A percentile compares a stretch with the other conserved stretches of the same genome.
phyloP scores from a whole-genome alignment of 2,113 vertebrate species.

The Salvelinus sp. region DNA sequence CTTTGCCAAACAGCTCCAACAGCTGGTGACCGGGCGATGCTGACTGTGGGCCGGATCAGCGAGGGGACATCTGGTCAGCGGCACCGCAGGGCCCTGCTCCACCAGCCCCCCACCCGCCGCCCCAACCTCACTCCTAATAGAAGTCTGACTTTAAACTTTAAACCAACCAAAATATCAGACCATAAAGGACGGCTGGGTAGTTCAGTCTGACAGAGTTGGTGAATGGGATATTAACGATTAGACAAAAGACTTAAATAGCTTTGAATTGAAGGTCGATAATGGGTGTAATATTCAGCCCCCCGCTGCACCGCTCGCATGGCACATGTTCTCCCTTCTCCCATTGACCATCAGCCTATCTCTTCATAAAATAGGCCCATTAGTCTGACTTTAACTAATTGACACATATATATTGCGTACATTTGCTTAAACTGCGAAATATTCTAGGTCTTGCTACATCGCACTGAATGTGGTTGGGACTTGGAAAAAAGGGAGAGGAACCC shows the following conservation, averaged over 20 bases:
- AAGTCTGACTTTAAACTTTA: conserved; percentile 52
- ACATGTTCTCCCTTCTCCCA: conserved; percentile 63
- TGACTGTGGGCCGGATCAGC: conserved; percentile 73
- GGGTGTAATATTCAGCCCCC: conserved; percentile 59
- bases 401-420: conserved; percentile 63
- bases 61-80: conserved; percentile 91
- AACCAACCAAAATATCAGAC: conserved; percentile 56
- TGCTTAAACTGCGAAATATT: conserved; percentile 28
- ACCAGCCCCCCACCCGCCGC: not conserved
- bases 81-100: conserved; percentile 42
- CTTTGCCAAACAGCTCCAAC: conserved; percentile 79
- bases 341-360: conserved; percentile 38
- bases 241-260: conserved; percentile 82
- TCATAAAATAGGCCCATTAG: conserved; percentile 51
- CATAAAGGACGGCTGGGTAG: conserved; percentile 54
- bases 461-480: conserved; percentile 4
- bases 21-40: conserved; percentile 88
- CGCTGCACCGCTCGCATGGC: conserved; percentile 68
- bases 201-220: conserved; percentile 68
- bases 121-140: conserved; percentile 10
- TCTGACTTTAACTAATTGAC: conserved; percentile 47
- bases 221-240: conserved; percentile 78
- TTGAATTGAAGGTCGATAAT: conserved; percentile 85
- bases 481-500: conserved; percentile 24
- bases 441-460: not conserved